These are phyloP conservation scores for Erebia palarica DNA, from an alignment of 2,888 invertebrate genomes.

Conservation along the genomic window DNA sequence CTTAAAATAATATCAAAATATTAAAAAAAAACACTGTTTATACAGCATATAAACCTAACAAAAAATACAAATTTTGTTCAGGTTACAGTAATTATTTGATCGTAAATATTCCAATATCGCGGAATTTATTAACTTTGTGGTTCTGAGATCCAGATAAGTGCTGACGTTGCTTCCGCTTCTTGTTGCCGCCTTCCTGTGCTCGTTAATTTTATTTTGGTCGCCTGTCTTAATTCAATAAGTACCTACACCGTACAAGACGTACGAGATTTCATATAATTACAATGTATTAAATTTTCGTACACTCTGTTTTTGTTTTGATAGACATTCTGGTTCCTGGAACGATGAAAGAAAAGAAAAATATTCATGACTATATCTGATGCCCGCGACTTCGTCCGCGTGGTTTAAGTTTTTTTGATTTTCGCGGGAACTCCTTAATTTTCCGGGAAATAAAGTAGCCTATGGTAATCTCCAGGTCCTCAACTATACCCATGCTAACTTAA, in stretches of 20 bases:
- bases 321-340: no score
- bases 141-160: slow-evolving; percentile 65
- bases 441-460: no score
- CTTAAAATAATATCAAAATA: no score
- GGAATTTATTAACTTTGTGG: slow-evolving; percentile 64
- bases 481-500: no score
- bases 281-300: neutral
- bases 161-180: slow-evolving; percentile 67
- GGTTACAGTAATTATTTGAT: slow-evolving; percentile 4
- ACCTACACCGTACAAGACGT: slow-evolving; percentile 12
- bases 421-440: no score
- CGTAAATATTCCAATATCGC: slow-evolving; percentile 47
- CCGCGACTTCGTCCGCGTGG: no score
- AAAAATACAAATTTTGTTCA: neutral
- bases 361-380: no score
- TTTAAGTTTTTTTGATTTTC: no score
- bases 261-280: slow-evolving; percentile 10
- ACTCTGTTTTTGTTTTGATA: neutral
- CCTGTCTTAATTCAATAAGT: slow-evolving; percentile 66
- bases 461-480: no score
- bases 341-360: no score
- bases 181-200: slow-evolving; percentile 66
- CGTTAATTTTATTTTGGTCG: slow-evolving; percentile 78
- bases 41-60: no score
- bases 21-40: no score